phyloP scores from a whole-genome alignment of 2,888 invertebrate genomes.

The Drosophila anomalata region DNA sequence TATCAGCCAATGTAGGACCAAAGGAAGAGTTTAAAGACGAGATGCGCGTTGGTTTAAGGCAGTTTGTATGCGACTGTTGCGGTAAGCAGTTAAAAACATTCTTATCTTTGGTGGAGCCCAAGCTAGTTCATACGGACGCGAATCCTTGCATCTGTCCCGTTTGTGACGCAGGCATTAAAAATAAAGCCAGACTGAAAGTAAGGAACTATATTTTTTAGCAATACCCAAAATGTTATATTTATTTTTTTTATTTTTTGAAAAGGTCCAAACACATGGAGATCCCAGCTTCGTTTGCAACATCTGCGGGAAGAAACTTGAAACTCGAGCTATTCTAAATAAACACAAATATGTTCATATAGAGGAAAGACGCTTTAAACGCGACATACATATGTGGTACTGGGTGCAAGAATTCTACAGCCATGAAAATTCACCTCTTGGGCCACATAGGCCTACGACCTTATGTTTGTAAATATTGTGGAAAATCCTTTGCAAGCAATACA shows the following conservation, averaged over 20 bases:
- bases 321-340: constrained; percentile 84
- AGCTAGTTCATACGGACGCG: constrained; percentile 84
- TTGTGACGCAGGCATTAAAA: constrained; percentile 82
- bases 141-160: constrained; percentile 84
- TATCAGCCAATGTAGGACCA: constrained; percentile 31
- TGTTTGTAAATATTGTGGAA: constrained; percentile 82
- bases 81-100: constrained; percentile 84
- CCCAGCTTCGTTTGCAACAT: constrained; percentile 83
- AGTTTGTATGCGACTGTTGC: constrained; percentile 84
- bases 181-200: constrained; percentile 77
- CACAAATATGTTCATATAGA: constrained; percentile 83
- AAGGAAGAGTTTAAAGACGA: constrained; percentile 62
- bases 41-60: constrained; percentile 80
- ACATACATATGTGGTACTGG: constrained; percentile 79
- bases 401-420: constrained; percentile 82
- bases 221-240: too few species aligned
- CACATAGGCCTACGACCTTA: constrained; percentile 83
- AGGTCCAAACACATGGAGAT: constrained; percentile 83
- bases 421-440: constrained; percentile 82
- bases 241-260: not conserved
- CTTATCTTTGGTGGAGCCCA: constrained; percentile 84
- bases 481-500: constrained; percentile 82
- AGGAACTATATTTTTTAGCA: not conserved
- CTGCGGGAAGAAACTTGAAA: constrained; percentile 83
- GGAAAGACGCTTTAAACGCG: constrained; percentile 80